Base-by-base conservation (phyloP, 2,113 vertebrate genomes). In the Rhipidura dahli region DNA sequence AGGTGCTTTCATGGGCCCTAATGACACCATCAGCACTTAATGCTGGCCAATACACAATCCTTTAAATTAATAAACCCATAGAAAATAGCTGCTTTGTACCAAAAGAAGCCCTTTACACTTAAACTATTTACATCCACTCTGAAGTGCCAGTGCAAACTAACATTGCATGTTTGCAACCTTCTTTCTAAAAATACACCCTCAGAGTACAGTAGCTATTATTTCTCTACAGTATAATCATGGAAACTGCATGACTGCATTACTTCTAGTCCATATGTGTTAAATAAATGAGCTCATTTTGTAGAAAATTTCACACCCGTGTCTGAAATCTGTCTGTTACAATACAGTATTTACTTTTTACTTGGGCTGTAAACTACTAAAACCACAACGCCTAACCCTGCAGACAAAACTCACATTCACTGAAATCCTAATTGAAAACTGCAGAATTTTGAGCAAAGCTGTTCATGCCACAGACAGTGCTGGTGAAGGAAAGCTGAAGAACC, bases 321-420 rank as follows among this genome's bases (percentile, higher is more conserved):
- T 94, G 82, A 95, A 94, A 83, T 61, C 78, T 77, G 50, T 56
- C 70, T 70, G 30, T 54, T 90, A 44, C n/a, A 91, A 89, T 14
- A 37, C 27, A 51, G 19, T 92, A 70, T 94, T 96, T 96, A 93
- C 87, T 86, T 96, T 83, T 70, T 51, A 70, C 84, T 56, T 70
- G 40, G 69, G 44, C 65, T 94, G 72, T 81, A 92, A 96, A 81
- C 75, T 63, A 77, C 80, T 95, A 92, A 95, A 97, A 81, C 76
- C 79, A 94, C 71, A 88, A 80, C 0, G 0, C 15, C 64, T 61
- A 51, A 66, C 44, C 68, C 35, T 28, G 20, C 23, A 60, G 83
- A 90, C 88, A 96, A 92, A 92, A 86, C 76, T 78, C 44, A 47
- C 72, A 93, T 93, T 96, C 79, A 93, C n/a, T 66, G 54, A 88